These are phyloP conservation scores for Lagopus leucura DNA, from an alignment of 2,113 vertebrate genomes.

Conservation along the genomic window DNA sequence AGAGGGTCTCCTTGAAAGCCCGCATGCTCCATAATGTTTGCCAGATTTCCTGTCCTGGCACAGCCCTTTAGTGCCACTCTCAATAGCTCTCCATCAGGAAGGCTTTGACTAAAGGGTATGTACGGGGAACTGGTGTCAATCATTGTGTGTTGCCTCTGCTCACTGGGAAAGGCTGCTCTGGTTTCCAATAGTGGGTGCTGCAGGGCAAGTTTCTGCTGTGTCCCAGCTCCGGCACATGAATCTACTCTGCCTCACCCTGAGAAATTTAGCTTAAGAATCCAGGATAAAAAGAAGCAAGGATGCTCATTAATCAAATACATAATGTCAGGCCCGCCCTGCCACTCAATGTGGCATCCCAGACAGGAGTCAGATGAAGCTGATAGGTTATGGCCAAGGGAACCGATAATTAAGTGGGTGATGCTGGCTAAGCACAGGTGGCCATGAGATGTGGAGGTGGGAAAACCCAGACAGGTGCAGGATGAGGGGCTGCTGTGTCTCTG, in stretches of 20 bases:
- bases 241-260: background rate
- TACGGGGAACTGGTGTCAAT: background rate
- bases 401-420: accelerated
- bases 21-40: accelerated
- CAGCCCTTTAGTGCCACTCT: background rate
- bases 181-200: background rate
- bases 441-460: background rate
- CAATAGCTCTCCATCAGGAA: background rate
- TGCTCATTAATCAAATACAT: background rate
- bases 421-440: background rate
- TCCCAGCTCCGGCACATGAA: background rate
- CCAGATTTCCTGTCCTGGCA: background rate
- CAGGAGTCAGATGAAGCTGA: background rate
- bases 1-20: background rate
- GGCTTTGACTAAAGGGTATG: background rate
- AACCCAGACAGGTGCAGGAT: background rate
- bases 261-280: background rate
- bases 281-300: background rate
- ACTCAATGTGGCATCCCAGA: background rate
- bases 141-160: accelerated
- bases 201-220: background rate
- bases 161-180: accelerated
- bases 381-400: background rate
- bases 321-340: background rate
- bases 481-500: background rate